A percentile compares a stretch with the other conserved stretches of the same genome.
These are phyloP conservation scores for Athene cunicularia DNA, from an alignment of 2,113 vertebrate genomes.

Conservation along the genomic window DNA sequence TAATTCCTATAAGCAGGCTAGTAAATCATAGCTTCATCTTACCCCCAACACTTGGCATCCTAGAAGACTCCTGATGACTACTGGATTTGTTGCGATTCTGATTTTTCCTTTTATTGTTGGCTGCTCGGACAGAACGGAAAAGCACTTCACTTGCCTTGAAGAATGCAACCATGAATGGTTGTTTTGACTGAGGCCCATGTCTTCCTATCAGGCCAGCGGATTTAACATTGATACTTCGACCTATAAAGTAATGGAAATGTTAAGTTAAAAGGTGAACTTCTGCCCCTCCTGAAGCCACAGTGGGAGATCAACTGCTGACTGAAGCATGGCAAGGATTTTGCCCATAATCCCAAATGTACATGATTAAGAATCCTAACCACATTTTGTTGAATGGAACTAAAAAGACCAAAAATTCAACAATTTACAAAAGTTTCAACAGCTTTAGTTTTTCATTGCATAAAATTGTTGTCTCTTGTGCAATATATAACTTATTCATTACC, in stretches of 20 bases:
- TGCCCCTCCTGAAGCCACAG: neutral
- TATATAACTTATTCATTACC: neutral
- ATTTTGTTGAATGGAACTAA: neutral
- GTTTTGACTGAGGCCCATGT: conserved; percentile 94
- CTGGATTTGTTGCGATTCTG: conserved; percentile 92
- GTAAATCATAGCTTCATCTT: conserved; percentile 40
- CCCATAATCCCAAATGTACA: neutral
- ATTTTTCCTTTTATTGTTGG: conserved; percentile 91
- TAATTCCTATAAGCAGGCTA: neutral
- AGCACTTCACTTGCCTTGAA: conserved; percentile 98
- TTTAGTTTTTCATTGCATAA: neutral
- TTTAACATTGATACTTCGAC: conserved; percentile 92
- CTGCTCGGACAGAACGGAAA: conserved; percentile 92
- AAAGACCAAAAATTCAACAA: neutral
- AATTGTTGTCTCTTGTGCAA: neutral
- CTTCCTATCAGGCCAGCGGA: conserved; percentile 94
- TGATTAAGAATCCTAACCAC: neutral
- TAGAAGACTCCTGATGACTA: conserved; percentile 87
- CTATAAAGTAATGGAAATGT: conserved; percentile 71
- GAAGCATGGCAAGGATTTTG: neutral
- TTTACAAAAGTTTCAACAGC: neutral
- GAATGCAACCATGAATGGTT: conserved; percentile 97
- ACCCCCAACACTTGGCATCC: conserved; percentile 85
- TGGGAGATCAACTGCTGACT: neutral
- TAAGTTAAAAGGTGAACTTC: neutral